Percentiles rank a stretch among this genome's conserved stretches.
Conservation (phyloP, 2,888 invertebrate species). For the Spodoptera exigua region DNA sequence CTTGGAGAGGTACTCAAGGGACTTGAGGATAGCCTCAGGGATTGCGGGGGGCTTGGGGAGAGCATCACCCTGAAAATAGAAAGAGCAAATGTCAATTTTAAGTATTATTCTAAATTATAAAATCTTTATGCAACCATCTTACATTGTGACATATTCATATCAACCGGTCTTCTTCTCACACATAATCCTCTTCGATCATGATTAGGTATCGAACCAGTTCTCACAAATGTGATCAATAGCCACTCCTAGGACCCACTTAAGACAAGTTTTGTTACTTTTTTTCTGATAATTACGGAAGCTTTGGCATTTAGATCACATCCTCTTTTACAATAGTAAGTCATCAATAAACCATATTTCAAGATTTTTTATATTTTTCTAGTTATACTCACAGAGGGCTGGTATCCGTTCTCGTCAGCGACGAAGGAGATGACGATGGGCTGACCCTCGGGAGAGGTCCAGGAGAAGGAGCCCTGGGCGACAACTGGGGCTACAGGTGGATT, state of each 20-base stretch:
- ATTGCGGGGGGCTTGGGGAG: conserved; percentile 87
- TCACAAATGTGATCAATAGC: conserved; percentile 1
- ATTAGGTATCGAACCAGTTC: conserved; percentile 5
- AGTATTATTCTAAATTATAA: conserved; percentile 4
- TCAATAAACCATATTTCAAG: neutral
- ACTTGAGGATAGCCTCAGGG: conserved; percentile 84
- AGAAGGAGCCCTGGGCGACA: conserved; percentile 87
- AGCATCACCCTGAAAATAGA: conserved; percentile 74
- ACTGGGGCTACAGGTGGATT: conserved; percentile 75
- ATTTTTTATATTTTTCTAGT: neutral
- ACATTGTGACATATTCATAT: conserved; percentile 3
- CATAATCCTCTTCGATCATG: conserved; percentile 5
- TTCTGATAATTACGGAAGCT: conserved; percentile 7
- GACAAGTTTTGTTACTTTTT: conserved; percentile 1
- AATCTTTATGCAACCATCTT: conserved; percentile 6
- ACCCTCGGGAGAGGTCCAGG: conserved; percentile 91
- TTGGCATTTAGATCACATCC: conserved; percentile 13
- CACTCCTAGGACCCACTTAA: neutral
- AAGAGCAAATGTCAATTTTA: conserved; percentile 15
- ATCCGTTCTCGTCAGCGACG: conserved; percentile 92
- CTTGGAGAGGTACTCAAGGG: conserved; percentile 74
- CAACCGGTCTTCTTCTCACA: conserved; percentile 10
- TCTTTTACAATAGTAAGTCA: neutral
- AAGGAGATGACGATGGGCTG: conserved; percentile 88
- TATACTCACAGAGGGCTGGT: conserved; percentile 88